These are phyloP conservation scores for Ceratosolen solmsi DNA, from an alignment of 1,140 invertebrate genomes.

Conservation along the genomic window DNA sequence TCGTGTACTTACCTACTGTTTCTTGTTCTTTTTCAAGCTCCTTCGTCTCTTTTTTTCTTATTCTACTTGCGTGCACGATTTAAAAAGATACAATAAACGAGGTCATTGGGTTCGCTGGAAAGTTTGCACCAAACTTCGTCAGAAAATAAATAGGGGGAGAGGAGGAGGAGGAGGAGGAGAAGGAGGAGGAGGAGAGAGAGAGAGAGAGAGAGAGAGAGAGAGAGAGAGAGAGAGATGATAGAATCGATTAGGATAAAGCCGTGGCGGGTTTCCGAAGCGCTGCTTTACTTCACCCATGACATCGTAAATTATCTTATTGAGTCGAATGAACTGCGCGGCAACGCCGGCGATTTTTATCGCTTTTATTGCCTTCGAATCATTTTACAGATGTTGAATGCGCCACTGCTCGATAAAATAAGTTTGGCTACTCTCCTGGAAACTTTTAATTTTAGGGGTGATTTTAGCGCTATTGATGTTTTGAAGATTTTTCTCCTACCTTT, in stretches of 20 bases:
- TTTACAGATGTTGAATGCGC: slow-evolving; percentile 31
- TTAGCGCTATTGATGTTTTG: not conserved
- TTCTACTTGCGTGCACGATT: slow-evolving; percentile 29
- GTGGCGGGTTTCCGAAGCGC: slow-evolving; percentile 2
- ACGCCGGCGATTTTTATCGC: slow-evolving; percentile 33
- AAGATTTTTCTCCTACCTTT: not conserved
- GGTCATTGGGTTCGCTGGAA: slow-evolving; percentile 46
- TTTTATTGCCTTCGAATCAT: slow-evolving; percentile 51
- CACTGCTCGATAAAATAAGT: not conserved
- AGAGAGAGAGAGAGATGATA: not conserved
- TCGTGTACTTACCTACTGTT: slow-evolving; percentile 19
- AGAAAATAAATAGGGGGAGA: not conserved
- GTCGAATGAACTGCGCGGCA: no score
- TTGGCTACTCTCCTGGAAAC: not conserved
- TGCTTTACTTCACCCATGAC: slow-evolving; percentile 1
- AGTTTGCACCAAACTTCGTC: slow-evolving; percentile 33
- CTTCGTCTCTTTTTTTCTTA: not conserved
- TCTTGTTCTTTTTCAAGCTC: slow-evolving; percentile 1
- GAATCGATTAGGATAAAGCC: slow-evolving; percentile 35
- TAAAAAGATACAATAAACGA: slow-evolving; percentile 44
- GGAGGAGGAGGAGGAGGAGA: not conserved
- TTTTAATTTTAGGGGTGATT: slow-evolving; percentile 18
- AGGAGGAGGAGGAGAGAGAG: not conserved
- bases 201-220: not conserved
- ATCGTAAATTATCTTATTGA: slow-evolving; percentile 44